Conservation (phyloP, 2,888 invertebrate genomes). For the Ennomos quercinarius region DNA sequence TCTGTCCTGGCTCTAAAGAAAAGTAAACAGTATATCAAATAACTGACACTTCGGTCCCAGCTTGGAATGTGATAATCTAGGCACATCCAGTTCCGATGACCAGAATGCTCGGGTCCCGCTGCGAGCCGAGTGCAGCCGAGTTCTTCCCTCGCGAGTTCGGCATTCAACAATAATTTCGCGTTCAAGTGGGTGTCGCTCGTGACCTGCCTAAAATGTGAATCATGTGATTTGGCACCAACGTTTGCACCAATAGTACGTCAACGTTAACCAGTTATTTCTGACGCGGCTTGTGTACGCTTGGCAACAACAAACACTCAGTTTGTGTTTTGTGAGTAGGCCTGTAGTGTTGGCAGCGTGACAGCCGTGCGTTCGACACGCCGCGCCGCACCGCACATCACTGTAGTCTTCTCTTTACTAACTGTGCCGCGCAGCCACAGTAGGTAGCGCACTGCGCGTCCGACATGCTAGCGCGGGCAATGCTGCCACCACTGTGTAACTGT, state of each 20-base stretch:
- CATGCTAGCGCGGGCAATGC: too few relatives aligned
- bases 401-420: too few relatives aligned
- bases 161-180: constrained; percentile 27
- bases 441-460: too few relatives aligned
- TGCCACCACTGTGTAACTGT: too few relatives aligned
- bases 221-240: constrained; percentile 77
- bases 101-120: too few relatives aligned
- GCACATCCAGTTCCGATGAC: too few relatives aligned
- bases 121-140: too few relatives aligned
- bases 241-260: constrained; percentile 68
- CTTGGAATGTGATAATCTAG: too few relatives aligned
- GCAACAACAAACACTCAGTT: constrained; percentile 58
- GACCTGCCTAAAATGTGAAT: constrained; percentile 76
- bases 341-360: constrained; percentile 3
- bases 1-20: too few relatives aligned
- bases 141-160: background rate
- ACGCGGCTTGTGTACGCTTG: constrained; percentile 60
- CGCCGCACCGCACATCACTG: background rate
- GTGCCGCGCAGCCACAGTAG: too few relatives aligned
- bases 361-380: background rate
- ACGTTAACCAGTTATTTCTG: constrained; percentile 72
- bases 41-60: too few relatives aligned
- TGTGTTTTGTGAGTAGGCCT: constrained; percentile 26
- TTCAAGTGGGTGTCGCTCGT: constrained; percentile 71
- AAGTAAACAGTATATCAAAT: too few relatives aligned